Percentiles rank a stretch among this genome's conserved stretches.
Conservation (phyloP, 2,113 vertebrate species). For the Merops nubicus region DNA sequence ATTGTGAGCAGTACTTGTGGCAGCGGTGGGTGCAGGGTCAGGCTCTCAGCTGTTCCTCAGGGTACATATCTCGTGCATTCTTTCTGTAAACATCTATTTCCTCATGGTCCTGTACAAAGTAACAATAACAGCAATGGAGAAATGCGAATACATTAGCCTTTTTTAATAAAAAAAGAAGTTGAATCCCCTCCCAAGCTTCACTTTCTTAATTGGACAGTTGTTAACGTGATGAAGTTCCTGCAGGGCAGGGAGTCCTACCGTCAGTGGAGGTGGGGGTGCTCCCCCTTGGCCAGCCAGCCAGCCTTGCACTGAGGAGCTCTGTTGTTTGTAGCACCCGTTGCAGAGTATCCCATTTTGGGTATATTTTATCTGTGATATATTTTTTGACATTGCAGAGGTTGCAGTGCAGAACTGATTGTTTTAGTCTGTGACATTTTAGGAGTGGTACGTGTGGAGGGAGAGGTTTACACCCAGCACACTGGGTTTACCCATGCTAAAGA, state of each 20-base stretch:
- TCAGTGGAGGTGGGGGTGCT: background rate
- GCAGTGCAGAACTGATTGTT: too few relatives aligned
- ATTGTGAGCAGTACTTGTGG: background rate
- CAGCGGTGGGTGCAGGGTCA: background rate
- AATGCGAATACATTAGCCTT: background rate
- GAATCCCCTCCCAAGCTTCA: background rate
- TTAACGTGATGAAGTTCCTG: background rate
- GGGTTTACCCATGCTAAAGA: too few relatives aligned
- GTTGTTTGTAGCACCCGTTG: background rate
- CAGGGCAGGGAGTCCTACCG: background rate
- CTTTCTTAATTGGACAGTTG: background rate
- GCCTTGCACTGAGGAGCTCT: background rate
- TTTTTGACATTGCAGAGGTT: too few relatives aligned
- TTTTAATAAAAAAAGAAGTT: background rate
- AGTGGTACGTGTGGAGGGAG: too few relatives aligned
- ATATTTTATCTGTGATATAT: background rate
- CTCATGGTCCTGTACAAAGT: background rate
- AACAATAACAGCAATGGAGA: background rate
- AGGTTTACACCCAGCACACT: too few relatives aligned
- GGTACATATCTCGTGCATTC: background rate
- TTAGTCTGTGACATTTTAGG: too few relatives aligned
- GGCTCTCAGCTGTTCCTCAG: background rate
- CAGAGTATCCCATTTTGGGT: background rate
- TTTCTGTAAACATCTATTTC: background rate
- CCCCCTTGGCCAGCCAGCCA: background rate